Evolutionary conservation across 2,888 invertebrate species (phyloP), one percentile per base, ranked within the genome.

Genomic region (Polia nebulosa): DNA sequence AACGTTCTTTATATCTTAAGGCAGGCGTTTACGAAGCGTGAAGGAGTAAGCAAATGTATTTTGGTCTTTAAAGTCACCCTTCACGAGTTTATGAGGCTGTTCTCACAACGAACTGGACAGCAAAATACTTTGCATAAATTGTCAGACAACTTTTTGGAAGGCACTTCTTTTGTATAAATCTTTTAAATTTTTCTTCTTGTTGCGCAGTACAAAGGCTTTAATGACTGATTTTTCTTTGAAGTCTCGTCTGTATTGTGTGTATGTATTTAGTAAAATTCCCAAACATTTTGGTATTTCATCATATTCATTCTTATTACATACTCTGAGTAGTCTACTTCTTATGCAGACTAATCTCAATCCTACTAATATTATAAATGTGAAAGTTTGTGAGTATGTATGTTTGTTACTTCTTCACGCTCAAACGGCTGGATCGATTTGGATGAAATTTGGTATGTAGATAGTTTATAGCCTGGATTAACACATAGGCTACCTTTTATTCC

Each of bases 101-200:
- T 65, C 45, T 34, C n/a, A 17, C 32, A 57, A 53, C 32, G 20
- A 55, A 65, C 64, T 55, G 64, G 39, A 51, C 57, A 52, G 32
- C 60, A 58, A 22, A 59, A 61, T 45, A 58, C 56, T 63, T 63
- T 61, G 25, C 49, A 62, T 82, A 55, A 66, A 65, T 77, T 64
- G 22, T 44, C 27, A 13, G 27, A 57, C 20, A 56, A 34, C n/a
- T 53, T 49, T 58, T 66, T 49, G 2, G 15, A 36, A n/a, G 13
- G 34, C 20, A 11, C 8, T 59, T 55, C 8, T 52, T 67, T 64
- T 47, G 49, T 27, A 61, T 20, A 44, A 36, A 4, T 32, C 13
- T 47, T 32, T 1, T 56, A 53, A 45, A 27, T 34, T 64, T 53
- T 55, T 32, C 22, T 8, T 49, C 9, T 56, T 56, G 20, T 25